Conservation (phyloP, 2,888 invertebrate genomes). For the Leptopilina myrica region DNA sequence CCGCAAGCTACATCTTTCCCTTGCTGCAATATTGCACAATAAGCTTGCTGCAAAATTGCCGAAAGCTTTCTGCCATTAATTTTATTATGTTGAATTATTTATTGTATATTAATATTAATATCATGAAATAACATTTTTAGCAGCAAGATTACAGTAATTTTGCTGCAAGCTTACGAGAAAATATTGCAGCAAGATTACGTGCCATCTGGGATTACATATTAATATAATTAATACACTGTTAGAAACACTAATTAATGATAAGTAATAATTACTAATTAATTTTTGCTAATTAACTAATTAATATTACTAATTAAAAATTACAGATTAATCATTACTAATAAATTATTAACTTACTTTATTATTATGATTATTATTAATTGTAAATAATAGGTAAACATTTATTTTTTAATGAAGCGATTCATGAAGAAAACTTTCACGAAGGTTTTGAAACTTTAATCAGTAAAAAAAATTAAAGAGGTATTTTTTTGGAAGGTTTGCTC, state of each 20-base stretch:
- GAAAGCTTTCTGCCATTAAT: no score
- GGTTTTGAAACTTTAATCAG: conserved; percentile 30
- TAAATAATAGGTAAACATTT: neutral
- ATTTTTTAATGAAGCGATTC: conserved; percentile 11
- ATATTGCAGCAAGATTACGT: no score
- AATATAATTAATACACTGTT: neutral
- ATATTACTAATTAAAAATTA: no score
- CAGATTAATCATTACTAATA: neutral
- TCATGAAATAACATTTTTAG: no score
- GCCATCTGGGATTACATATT: neutral
- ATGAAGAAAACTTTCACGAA: conserved; percentile 31
- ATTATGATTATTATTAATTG: neutral
- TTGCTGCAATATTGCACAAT: no score
- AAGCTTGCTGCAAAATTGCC: no score
- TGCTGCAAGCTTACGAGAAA: no score
- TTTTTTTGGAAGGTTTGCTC: conserved; percentile 12
- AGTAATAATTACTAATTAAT: neutral
- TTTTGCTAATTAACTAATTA: no score
- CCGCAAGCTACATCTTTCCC: no score
- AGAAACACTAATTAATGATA: conserved; percentile 9
- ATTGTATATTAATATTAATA: no score
- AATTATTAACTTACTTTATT: neutral
- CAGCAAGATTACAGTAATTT: no score
- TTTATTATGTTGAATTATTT: no score
- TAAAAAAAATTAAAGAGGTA: conserved; percentile 11